Evolutionary conservation across 2,113 vertebrate genomes (phyloP).

Genomic region (Microcebus murinus): DNA sequence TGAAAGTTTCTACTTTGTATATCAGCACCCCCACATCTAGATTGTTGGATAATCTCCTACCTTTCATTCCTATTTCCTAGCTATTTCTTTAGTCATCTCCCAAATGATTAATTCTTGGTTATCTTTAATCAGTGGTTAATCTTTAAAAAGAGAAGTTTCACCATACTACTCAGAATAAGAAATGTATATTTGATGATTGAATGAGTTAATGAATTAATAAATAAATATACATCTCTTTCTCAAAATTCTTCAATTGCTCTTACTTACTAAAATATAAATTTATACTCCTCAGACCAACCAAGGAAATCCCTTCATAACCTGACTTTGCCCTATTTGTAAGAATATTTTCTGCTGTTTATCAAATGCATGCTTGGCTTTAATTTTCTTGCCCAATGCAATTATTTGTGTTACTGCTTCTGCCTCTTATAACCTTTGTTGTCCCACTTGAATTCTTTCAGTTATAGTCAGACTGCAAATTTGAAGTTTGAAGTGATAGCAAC

Average conservation of each 20-base stretch:
- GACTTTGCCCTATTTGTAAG: not conserved
- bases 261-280: constrained; percentile 3
- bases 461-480: not conserved
- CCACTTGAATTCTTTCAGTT: not conserved
- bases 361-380: not conserved
- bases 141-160: not conserved
- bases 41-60: not conserved
- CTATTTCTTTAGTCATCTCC: not conserved
- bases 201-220: not conserved
- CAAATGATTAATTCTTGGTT: constrained; percentile 13
- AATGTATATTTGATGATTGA: constrained; percentile 11
- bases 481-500: not conserved
- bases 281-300: not conserved
- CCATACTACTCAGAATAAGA: not conserved
- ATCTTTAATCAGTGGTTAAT: not conserved
- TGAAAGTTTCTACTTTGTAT: not conserved
- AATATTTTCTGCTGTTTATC: not conserved
- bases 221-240: not conserved
- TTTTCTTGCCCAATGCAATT: not conserved
- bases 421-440: not conserved
- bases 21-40: not conserved
- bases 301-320: not conserved
- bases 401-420: not conserved
- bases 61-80: not conserved
- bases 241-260: not conserved